Conservation (phyloP, 2,113 vertebrate genomes). For the Ammospiza caudacuta region DNA sequence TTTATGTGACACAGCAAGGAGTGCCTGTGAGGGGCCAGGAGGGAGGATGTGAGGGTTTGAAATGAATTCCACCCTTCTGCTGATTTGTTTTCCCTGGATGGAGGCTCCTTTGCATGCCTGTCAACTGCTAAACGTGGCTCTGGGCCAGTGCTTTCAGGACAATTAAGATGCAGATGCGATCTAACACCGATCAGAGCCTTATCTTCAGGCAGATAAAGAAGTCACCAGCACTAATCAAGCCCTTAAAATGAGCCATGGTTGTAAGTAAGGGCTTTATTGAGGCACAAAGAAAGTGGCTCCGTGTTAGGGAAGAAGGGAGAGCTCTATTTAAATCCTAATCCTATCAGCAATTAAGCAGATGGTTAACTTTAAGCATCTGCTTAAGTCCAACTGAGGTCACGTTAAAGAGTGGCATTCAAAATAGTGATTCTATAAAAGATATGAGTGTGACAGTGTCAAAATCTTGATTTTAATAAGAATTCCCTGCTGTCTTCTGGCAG, state of each 20-base stretch:
- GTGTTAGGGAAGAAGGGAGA: neutral
- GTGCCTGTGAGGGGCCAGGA: neutral
- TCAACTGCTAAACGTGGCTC: neutral
- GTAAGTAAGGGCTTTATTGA: neutral
- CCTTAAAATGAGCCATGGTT: neutral
- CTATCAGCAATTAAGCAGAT: conserved; percentile 23
- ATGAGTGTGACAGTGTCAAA: neutral
- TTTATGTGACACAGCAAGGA: rapidly evolving
- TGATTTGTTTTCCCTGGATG: neutral
- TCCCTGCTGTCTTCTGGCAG: neutral
- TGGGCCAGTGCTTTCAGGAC: neutral
- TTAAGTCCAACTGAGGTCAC: neutral
- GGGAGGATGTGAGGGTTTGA: rapidly evolving
- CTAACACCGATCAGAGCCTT: neutral
- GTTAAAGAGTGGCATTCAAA: neutral
- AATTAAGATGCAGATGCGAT: neutral
- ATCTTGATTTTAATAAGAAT: neutral
- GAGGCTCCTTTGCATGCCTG: neutral
- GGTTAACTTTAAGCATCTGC: conserved; percentile 27
- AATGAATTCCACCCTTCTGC: neutral
- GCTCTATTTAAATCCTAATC: neutral
- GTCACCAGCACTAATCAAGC: neutral
- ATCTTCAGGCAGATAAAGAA: neutral
- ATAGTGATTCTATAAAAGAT: neutral
- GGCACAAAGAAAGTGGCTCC: neutral